phyloP scores from a whole-genome alignment of 92 coral and sea anemone species.

The Heteractis magnifica region DNA sequence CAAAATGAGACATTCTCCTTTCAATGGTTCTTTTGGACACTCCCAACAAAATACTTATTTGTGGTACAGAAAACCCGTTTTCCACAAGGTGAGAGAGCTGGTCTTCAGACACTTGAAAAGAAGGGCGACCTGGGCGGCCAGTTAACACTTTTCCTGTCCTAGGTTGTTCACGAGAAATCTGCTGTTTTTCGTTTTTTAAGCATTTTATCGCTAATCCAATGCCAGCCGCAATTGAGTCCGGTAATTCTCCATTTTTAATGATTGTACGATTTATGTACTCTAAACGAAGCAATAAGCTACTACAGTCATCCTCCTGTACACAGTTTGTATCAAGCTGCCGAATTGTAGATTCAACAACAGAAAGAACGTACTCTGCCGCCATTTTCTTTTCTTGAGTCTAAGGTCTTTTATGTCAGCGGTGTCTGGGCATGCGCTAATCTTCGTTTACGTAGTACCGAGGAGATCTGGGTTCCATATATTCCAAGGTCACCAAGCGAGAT shows the following conservation, averaged over 20 bases:
- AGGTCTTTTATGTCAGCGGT: not conserved
- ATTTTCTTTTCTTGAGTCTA: conserved; percentile 8
- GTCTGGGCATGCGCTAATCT: not conserved
- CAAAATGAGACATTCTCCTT: conserved; percentile 39
- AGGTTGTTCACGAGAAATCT: conserved; percentile 2
- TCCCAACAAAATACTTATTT: conserved; percentile 35
- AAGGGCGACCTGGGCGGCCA: conserved; percentile 40
- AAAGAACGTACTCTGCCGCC: conserved; percentile 25
- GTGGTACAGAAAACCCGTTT: conserved; percentile 26
- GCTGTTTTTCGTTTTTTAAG: conserved; percentile 13
- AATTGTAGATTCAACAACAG: conserved; percentile 29
- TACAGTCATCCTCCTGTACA: conserved; percentile 26
- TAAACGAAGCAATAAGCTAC: conserved; percentile 38
- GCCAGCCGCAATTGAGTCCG: conserved; percentile 38
- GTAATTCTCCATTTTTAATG: conserved; percentile 38
- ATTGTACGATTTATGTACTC: conserved; percentile 47
- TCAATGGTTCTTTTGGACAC: conserved; percentile 38
- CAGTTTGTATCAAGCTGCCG: conserved; percentile 7
- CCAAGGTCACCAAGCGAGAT: not conserved
- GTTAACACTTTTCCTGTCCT: conserved; percentile 20
- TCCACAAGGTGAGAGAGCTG: conserved; percentile 28
- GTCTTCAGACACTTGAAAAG: conserved; percentile 28
- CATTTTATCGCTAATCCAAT: conserved; percentile 32
- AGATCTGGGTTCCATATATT: too few relatives aligned
- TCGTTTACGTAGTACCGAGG: too few relatives aligned